Percentiles rank a stretch among this genome's conserved stretches.
Conservation (phyloP, 2,888 invertebrate genomes). For the Drosophila borborema region DNA sequence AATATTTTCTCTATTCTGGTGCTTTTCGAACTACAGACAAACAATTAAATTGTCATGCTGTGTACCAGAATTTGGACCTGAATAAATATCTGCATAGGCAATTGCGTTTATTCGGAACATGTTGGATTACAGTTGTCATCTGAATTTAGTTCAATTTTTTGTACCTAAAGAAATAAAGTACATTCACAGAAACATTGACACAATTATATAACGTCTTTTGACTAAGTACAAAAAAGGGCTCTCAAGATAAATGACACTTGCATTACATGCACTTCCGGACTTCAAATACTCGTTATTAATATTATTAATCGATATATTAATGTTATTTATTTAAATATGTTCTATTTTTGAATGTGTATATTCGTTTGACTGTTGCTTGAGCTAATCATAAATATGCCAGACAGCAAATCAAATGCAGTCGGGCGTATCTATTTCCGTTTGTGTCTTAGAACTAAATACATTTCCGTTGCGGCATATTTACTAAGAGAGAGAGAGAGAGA, state of each 20-base stretch:
- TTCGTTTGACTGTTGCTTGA: too few species aligned
- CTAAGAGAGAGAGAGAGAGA: constrained; percentile 26
- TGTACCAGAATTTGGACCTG: too few species aligned
- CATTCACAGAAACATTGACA: background rate
- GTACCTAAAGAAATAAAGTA: too few species aligned
- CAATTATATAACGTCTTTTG: too few species aligned
- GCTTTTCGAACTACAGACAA: too few species aligned
- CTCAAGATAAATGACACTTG: constrained; percentile 26
- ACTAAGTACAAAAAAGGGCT: background rate
- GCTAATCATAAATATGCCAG: too few species aligned
- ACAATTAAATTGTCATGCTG: too few species aligned
- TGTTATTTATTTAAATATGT: constrained; percentile 23
- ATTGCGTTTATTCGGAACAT: too few species aligned
- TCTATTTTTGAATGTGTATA: constrained; percentile 7
- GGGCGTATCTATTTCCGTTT: constrained; percentile 62
- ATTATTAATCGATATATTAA: background rate
- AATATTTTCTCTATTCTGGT: too few species aligned
- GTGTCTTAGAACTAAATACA: constrained; percentile 58
- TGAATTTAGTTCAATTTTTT: too few species aligned
- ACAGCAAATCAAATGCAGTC: constrained; percentile 59
- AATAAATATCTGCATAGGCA: too few species aligned
- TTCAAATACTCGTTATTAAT: constrained; percentile 3
- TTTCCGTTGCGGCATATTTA: constrained; percentile 64
- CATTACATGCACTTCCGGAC: constrained; percentile 49
- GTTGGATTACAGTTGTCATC: too few species aligned